Evolutionary conservation across 2,113 vertebrate genomes (phyloP).

Genomic region (Oreochromis tanganicae): DNA sequence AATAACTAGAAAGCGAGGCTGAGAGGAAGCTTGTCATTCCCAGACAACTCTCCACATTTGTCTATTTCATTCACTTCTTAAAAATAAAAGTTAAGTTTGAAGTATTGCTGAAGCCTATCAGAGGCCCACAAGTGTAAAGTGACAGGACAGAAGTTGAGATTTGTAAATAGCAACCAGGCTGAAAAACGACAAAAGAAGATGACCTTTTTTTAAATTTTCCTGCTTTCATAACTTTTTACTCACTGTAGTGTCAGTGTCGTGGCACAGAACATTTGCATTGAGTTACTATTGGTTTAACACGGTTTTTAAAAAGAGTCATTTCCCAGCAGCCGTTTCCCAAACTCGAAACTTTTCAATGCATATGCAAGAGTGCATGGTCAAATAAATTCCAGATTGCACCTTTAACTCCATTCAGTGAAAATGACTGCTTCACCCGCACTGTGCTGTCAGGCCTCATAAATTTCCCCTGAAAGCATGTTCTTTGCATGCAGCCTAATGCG

Average conservation of each 20-base stretch:
- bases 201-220: not conserved
- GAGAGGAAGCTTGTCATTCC: not conserved
- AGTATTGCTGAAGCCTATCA: not conserved
- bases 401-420: conserved; percentile 40
- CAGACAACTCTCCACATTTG: not conserved
- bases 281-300: conserved; percentile 2
- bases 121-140: not conserved
- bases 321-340: conserved; percentile 27
- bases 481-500: conserved; percentile 42
- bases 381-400: conserved; percentile 56
- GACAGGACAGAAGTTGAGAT: not conserved
- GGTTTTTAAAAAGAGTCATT: not conserved
- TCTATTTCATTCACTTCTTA: not conserved
- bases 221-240: not conserved
- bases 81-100: not conserved
- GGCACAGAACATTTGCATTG: conserved; percentile 2
- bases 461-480: conserved; percentile 36
- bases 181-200: not conserved
- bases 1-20: not conserved
- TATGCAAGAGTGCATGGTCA: not conserved
- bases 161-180: not conserved
- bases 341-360: not conserved
- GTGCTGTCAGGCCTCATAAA: conserved; percentile 43
- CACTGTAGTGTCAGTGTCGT: not conserved
- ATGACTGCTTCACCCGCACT: conserved; percentile 15